These are phyloP conservation scores for Apotomis betuletana DNA, from an alignment of 2,888 invertebrate genomes.

Conservation along the genomic window DNA sequence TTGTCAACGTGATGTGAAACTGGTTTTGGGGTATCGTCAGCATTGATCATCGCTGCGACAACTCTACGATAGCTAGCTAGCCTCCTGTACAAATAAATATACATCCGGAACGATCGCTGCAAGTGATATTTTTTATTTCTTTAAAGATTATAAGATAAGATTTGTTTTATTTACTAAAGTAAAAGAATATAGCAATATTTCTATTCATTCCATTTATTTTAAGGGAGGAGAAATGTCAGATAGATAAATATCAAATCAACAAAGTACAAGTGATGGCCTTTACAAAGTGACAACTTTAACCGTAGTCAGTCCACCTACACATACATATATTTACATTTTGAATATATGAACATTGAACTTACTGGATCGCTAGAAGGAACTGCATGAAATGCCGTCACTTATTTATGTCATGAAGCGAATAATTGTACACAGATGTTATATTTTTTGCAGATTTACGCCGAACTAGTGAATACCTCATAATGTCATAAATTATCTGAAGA, in stretches of 20 bases:
- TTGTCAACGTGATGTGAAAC: slow-evolving; percentile 52
- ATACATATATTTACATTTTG: slow-evolving; percentile 58
- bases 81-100: slow-evolving; percentile 13
- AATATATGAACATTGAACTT: slow-evolving; percentile 59
- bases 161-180: slow-evolving; percentile 40
- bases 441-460: slow-evolving; percentile 80
- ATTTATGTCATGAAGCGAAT: slow-evolving; percentile 63
- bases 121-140: slow-evolving; percentile 32
- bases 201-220: slow-evolving; percentile 70
- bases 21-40: slow-evolving; percentile 52
- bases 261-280: slow-evolving; percentile 81
- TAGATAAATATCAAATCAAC: slow-evolving; percentile 61
- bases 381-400: slow-evolving; percentile 72
- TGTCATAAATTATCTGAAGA: slow-evolving; percentile 58
- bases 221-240: slow-evolving; percentile 54
- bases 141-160: slow-evolving; percentile 31
- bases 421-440: slow-evolving; percentile 73
- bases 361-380: slow-evolving; percentile 67
- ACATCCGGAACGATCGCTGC: slow-evolving; percentile 19
- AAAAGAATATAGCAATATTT: slow-evolving; percentile 58
- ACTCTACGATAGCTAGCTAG: slow-evolving; percentile 63
- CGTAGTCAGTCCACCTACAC: slow-evolving; percentile 61
- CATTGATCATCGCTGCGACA: slow-evolving; percentile 63
- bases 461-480: slow-evolving; percentile 64
- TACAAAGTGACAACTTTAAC: slow-evolving; percentile 64